phyloP scores from a whole-genome alignment of 1,140 invertebrate species.

The Tetramorium simillimum region DNA sequence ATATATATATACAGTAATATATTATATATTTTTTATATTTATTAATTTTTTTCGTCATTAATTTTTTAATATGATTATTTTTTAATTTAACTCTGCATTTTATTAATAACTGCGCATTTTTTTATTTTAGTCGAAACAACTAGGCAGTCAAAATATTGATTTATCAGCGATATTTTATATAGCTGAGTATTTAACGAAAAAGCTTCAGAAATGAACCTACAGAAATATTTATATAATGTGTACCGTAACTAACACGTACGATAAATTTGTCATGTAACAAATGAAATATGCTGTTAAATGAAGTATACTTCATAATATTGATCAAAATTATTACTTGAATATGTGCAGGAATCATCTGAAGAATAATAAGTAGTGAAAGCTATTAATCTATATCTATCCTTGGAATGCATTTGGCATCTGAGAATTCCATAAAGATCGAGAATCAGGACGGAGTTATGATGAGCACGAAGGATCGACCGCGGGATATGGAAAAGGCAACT shows the following conservation, averaged over 20 bases:
- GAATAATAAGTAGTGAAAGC: background rate
- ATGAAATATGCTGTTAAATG: background rate
- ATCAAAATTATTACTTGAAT: background rate
- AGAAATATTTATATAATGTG: background rate
- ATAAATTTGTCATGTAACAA: background rate
- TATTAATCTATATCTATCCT: background rate
- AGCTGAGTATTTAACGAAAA: background rate
- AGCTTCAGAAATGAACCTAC: background rate
- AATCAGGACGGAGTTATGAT: background rate
- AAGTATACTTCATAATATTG: background rate
- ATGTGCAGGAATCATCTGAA: background rate
- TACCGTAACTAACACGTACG: background rate
- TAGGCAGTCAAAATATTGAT: too few relatives aligned
- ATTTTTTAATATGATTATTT: too few relatives aligned
- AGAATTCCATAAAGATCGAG: conserved; percentile 9
- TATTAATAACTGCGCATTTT: too few relatives aligned
- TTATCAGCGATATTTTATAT: background rate
- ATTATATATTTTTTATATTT: too few relatives aligned
- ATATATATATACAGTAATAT: too few relatives aligned
- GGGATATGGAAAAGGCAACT: conserved; percentile 18
- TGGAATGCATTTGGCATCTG: conserved; percentile 25
- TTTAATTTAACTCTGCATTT: too few relatives aligned
- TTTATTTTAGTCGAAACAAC: too few relatives aligned
- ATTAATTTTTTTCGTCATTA: too few relatives aligned
- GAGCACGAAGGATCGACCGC: background rate